Conservation (phyloP, 2,797 vertebrate genomes). For the Lemur catta region DNA sequence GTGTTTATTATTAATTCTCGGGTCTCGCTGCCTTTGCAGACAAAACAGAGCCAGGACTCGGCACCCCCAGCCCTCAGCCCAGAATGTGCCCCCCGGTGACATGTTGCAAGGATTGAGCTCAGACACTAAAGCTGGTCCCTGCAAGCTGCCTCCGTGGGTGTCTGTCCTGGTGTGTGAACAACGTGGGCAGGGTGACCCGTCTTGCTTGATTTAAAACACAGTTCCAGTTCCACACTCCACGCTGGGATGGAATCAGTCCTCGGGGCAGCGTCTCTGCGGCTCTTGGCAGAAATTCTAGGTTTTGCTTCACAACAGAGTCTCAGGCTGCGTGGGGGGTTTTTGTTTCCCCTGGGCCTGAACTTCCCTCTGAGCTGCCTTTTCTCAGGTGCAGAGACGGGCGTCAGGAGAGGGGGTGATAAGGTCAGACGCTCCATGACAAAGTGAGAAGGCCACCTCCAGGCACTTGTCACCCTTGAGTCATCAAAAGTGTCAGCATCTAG, state of each 20-base stretch:
- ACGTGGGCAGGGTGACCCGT: rapidly evolving
- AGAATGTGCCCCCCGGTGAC: rapidly evolving
- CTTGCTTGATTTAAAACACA: no score
- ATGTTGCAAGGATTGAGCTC: not conserved
- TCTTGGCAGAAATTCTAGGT: no score
- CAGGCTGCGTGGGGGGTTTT: not conserved
- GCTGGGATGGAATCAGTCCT: rapidly evolving
- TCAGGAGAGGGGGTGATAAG: not conserved
- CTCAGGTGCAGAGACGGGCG: rapidly evolving
- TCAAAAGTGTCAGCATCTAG: no score
- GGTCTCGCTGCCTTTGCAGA: not conserved
- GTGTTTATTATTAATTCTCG: not conserved
- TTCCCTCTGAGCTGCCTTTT: not conserved
- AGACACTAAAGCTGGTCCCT: rapidly evolving
- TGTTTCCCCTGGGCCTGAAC: not conserved
- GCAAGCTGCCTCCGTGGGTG: rapidly evolving
- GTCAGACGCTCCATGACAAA: no score
- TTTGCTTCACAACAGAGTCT: rapidly evolving
- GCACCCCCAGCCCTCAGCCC: no score
- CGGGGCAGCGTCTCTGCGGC: rapidly evolving
- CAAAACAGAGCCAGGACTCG: no score
- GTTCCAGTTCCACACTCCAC: rapidly evolving
- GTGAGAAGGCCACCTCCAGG: not conserved
- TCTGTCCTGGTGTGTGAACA: not conserved
- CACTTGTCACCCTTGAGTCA: no score